Base-by-base conservation (phyloP, 2,888 invertebrate genomes). In the Pyralis farinalis region DNA sequence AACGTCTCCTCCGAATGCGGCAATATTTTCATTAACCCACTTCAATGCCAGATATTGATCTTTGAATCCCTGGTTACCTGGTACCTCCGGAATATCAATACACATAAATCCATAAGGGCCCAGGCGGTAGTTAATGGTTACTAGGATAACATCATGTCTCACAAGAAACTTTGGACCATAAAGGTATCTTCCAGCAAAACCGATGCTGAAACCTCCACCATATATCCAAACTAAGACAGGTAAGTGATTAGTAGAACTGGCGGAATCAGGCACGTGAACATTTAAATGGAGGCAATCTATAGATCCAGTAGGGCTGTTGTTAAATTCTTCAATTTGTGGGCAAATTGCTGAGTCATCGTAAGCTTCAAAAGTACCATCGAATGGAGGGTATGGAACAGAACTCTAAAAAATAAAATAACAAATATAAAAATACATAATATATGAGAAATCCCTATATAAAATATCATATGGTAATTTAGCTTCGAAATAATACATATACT, bases 61-160 rank as follows among this genome's bases (percentile, higher is more conserved):
- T 57, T 76, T 78, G 0, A 80, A 51, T 0, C 80, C 80, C 49
- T 75, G 71, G 34, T 80, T 80, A n/a, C 78, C 79, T 1, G 76
- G 65, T 4, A 69, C 55, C 29, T 63, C 56, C 6, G 68, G 61
- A n/a, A 45, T 60, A 36, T 67, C 65, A 0, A 79, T 53, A 34
- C 78, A 77, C 71, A 80, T 72, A 38, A 79, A 80, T 6, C 80
- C 79, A 34, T 74, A 80, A 1, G 70, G 58, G 7, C 72, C 75
- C 0, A 68, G 33, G 3, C 80, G 58, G 41, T 80, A 74, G 37
- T 67, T 73, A 0, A 79, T 21, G 1, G 66, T 62, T 0, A 80
- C 68, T 3, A 80, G 37, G 16, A 80, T 64, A 16, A 80, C 58
- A 21, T 71, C 62, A 51, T 77, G 68, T 37, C 55, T 62, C 8